Evolutionary conservation across 1,140 invertebrate genomes (phyloP), one percentile per base, ranked within the genome.

Genomic region (Gryon sp.): DNA sequence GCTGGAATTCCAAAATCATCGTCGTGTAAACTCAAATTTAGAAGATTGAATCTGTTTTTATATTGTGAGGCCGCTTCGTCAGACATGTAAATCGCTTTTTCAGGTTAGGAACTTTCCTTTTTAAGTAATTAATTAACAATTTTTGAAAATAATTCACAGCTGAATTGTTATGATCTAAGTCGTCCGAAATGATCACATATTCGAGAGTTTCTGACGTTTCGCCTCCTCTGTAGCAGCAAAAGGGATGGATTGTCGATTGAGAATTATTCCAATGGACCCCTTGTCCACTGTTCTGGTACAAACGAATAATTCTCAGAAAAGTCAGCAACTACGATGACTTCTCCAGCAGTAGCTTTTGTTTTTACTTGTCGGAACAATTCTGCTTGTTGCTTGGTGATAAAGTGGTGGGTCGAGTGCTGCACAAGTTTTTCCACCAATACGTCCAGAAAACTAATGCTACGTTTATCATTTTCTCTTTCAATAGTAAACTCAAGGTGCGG

Each of bases 11-110:
- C 14, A 73, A 82, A 82, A 59, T 82, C 79, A 7, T 38, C 4
- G 12, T 65, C 40, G 32, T 69, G 62, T 32, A 52, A 12, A 24
- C 32, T 59, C 22, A 83, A 24, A 63, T 80, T 81, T 4, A 40
- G n/a, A 24, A 79, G 50, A 45, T 81, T 75, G 36, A 52, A 75
- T 14, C 46, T 48, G 50, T 81, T 81, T 60, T 79, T 82, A 50
- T 77, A 82, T 40, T 69, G 73, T 0, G 46, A 50, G n/a, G 22
- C 34, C 9, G 46, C 15, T 2, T 53, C 60, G 20, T 75, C 53
- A 0, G 70, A 60, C 18, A 75, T 22, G 26, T 75, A 75, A 18
- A 38, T 59, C 36, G 38, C 60, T 60, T 32, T 43, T 52, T 0
- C n/a, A 2, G 22, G 12, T 7, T 16, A 18, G 34, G 19, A 45